A percentile compares a stretch with the other conserved stretches of the same genome.
Conservation (phyloP, 2,888 invertebrate species). For the Plutella xylostella region DNA sequence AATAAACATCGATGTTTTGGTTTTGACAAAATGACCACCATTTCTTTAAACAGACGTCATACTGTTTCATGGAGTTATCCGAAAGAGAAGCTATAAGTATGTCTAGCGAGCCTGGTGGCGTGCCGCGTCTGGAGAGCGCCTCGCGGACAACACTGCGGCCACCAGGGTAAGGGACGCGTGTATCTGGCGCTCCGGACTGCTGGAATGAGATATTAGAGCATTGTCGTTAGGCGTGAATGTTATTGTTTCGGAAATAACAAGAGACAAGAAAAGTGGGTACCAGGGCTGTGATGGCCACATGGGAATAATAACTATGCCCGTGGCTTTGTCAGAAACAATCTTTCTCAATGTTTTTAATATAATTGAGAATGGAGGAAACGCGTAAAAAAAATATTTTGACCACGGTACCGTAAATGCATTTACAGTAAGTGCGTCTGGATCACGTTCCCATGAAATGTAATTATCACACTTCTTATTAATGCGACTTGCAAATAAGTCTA, state of each 20-base stretch:
- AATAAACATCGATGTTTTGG: neutral
- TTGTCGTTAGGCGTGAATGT: neutral
- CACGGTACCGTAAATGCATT: neutral
- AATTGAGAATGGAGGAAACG: slow-evolving; percentile 1
- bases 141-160: neutral
- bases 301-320: neutral
- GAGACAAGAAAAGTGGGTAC: neutral
- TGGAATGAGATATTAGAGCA: neutral
- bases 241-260: neutral
- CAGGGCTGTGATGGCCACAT: neutral
- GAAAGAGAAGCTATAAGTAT: neutral
- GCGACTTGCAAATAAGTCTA: slow-evolving; percentile 4
- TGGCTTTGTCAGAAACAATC: neutral
- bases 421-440: neutral
- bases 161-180: neutral
- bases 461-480: slow-evolving; percentile 4
- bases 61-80: neutral
- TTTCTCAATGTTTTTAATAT: no score
- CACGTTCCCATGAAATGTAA: slow-evolving; percentile 1
- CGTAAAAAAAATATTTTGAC: neutral
- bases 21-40: neutral
- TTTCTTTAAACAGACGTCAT: neutral
- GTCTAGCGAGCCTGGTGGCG: neutral
- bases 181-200: neutral
- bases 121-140: neutral